phyloP scores from a whole-genome alignment of 2,113 vertebrate species.

The Oreochromis tanganicae region DNA sequence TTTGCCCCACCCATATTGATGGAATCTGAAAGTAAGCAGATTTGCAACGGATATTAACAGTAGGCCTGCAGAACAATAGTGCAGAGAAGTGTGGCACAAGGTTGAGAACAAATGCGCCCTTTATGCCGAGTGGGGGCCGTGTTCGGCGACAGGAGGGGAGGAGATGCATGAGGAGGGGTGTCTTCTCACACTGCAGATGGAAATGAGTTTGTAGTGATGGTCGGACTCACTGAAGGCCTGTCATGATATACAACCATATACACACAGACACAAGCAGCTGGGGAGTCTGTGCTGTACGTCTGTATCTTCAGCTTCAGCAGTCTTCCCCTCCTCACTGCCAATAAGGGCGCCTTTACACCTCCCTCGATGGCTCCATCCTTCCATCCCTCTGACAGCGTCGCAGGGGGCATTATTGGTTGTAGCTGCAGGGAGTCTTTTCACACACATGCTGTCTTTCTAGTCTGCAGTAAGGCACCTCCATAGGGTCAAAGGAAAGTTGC shows the following conservation, averaged over 20 bases:
- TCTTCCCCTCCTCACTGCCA: not conserved
- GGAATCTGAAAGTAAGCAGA: slow-evolving; percentile 78
- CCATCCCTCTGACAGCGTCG: slow-evolving; percentile 17
- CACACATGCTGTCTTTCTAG: slow-evolving; percentile 1
- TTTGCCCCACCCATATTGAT: slow-evolving; percentile 51
- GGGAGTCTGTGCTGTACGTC: not conserved
- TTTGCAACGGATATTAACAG: slow-evolving; percentile 69
- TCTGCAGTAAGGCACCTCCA: slow-evolving; percentile 1
- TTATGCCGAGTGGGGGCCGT: slow-evolving; percentile 42
- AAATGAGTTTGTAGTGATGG: slow-evolving; percentile 35
- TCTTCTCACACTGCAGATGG: slow-evolving; percentile 26
- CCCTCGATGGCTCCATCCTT: slow-evolving; percentile 12
- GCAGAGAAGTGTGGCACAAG: slow-evolving; percentile 39
- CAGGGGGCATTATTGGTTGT: slow-evolving; percentile 14
- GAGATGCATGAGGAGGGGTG: slow-evolving; percentile 13
- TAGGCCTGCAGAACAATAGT: slow-evolving; percentile 65
- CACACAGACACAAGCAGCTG: slow-evolving; percentile 16
- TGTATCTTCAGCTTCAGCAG: slow-evolving; percentile 13
- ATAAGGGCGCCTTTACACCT: slow-evolving; percentile 1
- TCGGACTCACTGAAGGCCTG: not conserved
- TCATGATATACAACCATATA: not conserved
- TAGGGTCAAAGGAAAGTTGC: slow-evolving; percentile 11
- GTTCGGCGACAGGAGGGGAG: not conserved
- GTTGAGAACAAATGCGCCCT: slow-evolving; percentile 54
- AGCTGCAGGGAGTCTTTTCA: slow-evolving; percentile 30